A percentile compares a stretch with the other conserved stretches of the same genome.
phyloP scores from a whole-genome alignment of 1,140 invertebrate species.

The Bilobella aurantiaca region DNA sequence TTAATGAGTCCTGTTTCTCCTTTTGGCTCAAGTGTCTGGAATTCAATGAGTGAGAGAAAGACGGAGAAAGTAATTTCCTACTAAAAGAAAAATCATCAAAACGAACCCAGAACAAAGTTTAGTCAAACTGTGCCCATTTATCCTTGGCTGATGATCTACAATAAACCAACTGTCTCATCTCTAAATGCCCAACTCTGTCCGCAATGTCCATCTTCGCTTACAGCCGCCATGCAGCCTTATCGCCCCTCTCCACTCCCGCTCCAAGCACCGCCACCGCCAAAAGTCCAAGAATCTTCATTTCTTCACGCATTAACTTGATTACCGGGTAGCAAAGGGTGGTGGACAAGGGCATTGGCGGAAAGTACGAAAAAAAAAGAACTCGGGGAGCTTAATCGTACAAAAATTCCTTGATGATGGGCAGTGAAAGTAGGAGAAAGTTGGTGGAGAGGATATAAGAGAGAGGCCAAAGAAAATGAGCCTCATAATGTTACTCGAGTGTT shows the following conservation, averaged over 20 bases:
- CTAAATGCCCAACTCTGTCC: neutral
- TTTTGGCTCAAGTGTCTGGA: neutral
- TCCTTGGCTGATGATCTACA: slow-evolving; percentile 1
- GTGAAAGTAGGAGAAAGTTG: neutral
- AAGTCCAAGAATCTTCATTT: neutral
- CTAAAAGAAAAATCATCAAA: neutral
- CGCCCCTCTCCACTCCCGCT: neutral
- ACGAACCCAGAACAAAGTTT: neutral
- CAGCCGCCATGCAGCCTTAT: too few relatives aligned
- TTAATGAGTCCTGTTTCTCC: neutral
- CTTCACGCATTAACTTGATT: neutral
- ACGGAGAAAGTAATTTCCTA: neutral
- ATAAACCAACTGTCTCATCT: slow-evolving; percentile 9
- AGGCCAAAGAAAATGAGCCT: neutral
- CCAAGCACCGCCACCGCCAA: neutral
- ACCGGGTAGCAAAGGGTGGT: neutral
- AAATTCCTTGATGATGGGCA: neutral
- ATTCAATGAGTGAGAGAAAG: slow-evolving; percentile 9
- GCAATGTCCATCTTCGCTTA: too few relatives aligned
- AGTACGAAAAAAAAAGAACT: neutral
- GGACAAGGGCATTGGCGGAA: neutral
- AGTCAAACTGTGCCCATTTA: neutral
- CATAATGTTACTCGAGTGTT: too few relatives aligned
- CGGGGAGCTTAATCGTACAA: neutral
- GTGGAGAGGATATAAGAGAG: too few relatives aligned